Conservation (phyloP, 2,113 vertebrate genomes). For the Forbesichthys agassizii region DNA sequence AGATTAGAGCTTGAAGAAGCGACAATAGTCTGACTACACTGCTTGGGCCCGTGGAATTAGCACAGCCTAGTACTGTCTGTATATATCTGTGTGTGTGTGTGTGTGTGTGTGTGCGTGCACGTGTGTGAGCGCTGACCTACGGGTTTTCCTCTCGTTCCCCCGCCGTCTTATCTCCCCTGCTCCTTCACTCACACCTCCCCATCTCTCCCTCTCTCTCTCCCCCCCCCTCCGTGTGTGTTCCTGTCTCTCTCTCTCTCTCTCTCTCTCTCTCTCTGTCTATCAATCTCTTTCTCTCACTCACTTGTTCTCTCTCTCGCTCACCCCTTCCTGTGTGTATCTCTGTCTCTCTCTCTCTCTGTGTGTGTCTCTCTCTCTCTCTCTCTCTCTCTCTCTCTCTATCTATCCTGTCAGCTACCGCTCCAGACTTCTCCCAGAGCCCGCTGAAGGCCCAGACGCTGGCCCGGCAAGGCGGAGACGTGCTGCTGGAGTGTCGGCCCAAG, state of each 20-base stretch:
- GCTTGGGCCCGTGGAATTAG: too few species aligned
- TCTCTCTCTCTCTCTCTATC: neutral
- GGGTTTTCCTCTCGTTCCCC: conserved; percentile 31
- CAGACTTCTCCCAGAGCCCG: conserved; percentile 76
- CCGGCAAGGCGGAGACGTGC: conserved; percentile 84
- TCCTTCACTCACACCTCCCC: conserved; percentile 9
- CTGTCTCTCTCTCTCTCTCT: conserved; percentile 13
- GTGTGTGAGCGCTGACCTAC: conserved; percentile 25
- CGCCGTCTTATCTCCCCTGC: conserved; percentile 2
- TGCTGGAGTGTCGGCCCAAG: conserved; percentile 89
- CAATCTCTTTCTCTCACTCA: neutral
- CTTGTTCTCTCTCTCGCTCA: conserved; percentile 8
- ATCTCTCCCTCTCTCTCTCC: conserved; percentile 7
- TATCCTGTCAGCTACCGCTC: conserved; percentile 65
- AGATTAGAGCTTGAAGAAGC: neutral
- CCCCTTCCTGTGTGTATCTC: conserved; percentile 3
- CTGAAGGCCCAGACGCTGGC: conserved; percentile 73
- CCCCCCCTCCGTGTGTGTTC: neutral
- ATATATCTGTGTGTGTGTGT: neutral
- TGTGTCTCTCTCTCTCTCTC: neutral
- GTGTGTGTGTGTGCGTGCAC: neutral
- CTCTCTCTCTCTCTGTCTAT: conserved; percentile 6
- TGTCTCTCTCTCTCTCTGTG: neutral
- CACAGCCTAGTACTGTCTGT: neutral
- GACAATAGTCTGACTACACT: too few species aligned